These are phyloP conservation scores for Psilopsiagon aymara DNA, from an alignment of 2,113 vertebrate species.

Conservation along the genomic window DNA sequence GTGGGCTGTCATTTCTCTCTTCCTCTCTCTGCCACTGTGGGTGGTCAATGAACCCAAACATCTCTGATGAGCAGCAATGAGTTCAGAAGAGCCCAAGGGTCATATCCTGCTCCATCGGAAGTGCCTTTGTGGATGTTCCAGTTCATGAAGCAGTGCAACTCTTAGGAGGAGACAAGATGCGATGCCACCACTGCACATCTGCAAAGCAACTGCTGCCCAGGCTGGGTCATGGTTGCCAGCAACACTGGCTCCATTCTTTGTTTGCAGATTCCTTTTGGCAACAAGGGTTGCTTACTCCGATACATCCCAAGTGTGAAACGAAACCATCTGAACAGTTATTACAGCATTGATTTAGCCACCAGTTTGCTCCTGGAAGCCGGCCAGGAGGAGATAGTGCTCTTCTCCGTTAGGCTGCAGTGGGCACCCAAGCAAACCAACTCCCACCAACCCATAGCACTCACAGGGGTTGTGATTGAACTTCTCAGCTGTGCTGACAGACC, in stretches of 20 bases:
- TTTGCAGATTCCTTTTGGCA: not conserved
- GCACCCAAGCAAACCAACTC: not conserved
- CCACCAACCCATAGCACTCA: not conserved
- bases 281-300: not conserved
- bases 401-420: not conserved
- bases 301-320: not conserved
- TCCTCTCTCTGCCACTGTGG: not conserved
- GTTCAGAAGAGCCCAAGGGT: not conserved
- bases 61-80: not conserved
- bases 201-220: not conserved
- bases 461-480: not conserved
- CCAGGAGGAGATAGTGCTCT: not conserved
- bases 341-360: not conserved
- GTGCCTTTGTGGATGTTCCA: not conserved
- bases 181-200: not conserved
- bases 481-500: conserved; percentile 46
- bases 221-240: not conserved
- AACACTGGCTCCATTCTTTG: not conserved
- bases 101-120: not conserved
- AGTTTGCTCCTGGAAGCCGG: not conserved
- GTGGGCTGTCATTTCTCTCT: not conserved
- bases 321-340: not conserved
- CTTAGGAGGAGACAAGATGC: not conserved
- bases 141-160: not conserved
- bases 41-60: not conserved